Conservation (phyloP, 2,797 vertebrate genomes). For the Avahi laniger region DNA sequence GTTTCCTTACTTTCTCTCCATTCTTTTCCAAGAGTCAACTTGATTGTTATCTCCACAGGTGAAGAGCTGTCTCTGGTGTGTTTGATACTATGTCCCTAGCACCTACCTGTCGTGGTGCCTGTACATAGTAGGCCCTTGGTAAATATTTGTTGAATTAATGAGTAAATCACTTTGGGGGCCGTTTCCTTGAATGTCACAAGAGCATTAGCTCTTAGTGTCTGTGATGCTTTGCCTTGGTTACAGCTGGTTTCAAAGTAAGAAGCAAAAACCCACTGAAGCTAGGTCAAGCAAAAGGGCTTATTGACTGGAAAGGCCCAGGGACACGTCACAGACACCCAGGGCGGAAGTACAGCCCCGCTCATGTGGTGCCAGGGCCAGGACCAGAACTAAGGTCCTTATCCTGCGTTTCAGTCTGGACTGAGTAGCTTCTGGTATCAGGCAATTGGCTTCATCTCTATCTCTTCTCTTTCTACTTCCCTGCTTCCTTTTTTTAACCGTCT, state of each 20-base stretch:
- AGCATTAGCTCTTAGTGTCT: background rate
- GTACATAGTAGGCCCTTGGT: background rate
- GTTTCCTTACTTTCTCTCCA: background rate
- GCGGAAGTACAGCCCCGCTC: background rate
- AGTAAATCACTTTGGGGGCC: background rate
- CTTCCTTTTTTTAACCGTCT: background rate
- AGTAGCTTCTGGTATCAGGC: background rate
- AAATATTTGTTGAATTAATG: background rate
- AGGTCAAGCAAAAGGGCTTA: background rate
- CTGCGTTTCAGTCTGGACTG: background rate
- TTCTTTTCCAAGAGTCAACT: background rate
- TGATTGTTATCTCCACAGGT: background rate
- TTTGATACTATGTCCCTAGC: background rate
- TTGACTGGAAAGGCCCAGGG: background rate
- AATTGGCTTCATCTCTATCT: background rate
- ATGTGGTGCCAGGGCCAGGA: background rate
- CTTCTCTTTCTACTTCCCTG: background rate
- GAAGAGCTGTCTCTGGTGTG: background rate
- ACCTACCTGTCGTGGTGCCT: background rate
- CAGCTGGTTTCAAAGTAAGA: background rate
- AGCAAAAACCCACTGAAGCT: background rate
- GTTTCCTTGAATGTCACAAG: background rate
- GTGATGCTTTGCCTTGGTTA: background rate
- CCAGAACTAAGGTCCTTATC: background rate
- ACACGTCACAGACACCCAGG: background rate